Conservation (phyloP, 2,888 invertebrate genomes). For the Antheraea yamamai region DNA sequence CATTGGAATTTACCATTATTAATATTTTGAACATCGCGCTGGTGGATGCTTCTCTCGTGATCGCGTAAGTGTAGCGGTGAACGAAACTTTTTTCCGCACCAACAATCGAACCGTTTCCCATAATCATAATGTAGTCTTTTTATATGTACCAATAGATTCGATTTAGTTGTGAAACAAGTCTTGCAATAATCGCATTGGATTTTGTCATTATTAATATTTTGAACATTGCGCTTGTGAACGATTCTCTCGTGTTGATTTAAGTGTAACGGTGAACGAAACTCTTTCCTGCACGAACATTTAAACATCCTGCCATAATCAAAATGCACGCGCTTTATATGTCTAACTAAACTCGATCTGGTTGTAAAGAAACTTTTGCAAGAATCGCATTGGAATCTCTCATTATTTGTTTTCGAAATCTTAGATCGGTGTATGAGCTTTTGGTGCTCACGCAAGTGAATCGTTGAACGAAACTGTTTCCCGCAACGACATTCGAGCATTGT, state of each 20-base stretch:
- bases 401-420: too few species aligned
- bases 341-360: too few species aligned
- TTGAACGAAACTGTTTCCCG: slow-evolving; percentile 2
- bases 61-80: neutral
- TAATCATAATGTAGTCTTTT: neutral
- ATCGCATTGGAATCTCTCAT: too few species aligned
- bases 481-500: neutral
- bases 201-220: too few species aligned
- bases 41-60: neutral
- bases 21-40: neutral
- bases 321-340: too few species aligned
- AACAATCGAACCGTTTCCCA: neutral
- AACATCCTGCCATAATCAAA: too few species aligned
- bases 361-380: too few species aligned
- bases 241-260: too few species aligned
- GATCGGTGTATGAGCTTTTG: too few species aligned
- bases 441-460: too few species aligned
- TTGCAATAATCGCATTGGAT: neutral
- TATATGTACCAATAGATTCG: neutral
- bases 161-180: neutral
- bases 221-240: too few species aligned
- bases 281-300: too few species aligned
- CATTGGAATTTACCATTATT: neutral
- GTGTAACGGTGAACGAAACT: neutral
- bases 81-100: neutral